These are phyloP conservation scores for Sebastes minor DNA, from an alignment of 2,797 vertebrate species.

Conservation along the genomic window DNA sequence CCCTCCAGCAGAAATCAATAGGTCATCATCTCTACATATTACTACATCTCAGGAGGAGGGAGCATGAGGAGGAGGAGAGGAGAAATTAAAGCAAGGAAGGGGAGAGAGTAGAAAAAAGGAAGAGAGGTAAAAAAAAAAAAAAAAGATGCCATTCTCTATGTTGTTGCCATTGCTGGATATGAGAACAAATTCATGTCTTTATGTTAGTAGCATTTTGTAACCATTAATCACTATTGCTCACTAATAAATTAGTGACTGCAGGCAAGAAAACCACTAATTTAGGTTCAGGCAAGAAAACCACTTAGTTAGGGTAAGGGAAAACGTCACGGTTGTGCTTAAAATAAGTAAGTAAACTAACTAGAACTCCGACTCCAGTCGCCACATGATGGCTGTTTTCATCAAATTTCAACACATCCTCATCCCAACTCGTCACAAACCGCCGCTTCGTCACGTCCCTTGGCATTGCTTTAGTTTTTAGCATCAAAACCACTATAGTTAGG, in stretches of 20 bases:
- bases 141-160: background rate
- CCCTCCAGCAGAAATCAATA: conserved; percentile 72
- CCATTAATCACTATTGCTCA: background rate
- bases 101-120: background rate
- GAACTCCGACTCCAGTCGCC: no score
- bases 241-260: background rate
- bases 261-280: background rate
- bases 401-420: no score
- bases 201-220: background rate
- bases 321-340: no score
- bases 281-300: no score
- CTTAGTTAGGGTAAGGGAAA: no score
- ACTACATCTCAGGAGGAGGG: conserved; percentile 43
- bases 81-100: background rate
- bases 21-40: conserved; percentile 73
- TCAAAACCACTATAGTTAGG: no score
- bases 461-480: no score
- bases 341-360: no score
- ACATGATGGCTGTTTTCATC: no score
- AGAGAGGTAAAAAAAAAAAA: background rate
- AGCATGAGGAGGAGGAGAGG: no score
- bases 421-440: no score
- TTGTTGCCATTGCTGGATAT: background rate
- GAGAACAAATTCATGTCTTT: background rate
- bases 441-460: no score